Evolutionary conservation across 2,113 vertebrate species (phyloP).

Genomic region (Opisthocomus hoazin): DNA sequence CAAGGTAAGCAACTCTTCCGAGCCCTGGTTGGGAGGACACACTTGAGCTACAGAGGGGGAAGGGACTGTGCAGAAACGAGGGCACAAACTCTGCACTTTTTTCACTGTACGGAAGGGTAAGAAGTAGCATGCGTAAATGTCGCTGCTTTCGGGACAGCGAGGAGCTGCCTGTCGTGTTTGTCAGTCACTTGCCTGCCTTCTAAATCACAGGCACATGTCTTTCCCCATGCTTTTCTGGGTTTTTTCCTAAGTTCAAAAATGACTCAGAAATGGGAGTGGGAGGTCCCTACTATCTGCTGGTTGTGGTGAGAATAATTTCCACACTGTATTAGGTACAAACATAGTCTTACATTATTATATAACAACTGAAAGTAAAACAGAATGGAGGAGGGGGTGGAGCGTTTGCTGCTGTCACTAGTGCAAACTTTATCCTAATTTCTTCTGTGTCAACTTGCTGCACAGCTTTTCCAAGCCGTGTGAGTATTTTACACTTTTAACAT

Average conservation of each 20-base stretch:
- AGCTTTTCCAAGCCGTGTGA: neutral
- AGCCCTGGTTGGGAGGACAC: neutral
- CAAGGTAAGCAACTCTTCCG: neutral
- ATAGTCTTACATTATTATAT: neutral
- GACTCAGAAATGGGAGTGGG: neutral
- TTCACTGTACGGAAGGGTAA: neutral
- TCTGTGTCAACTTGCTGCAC: neutral
- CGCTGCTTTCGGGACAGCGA: neutral
- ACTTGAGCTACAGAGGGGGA: too few relatives aligned
- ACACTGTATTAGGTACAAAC: neutral
- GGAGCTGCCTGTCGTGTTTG: neutral
- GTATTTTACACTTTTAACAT: slow-evolving; percentile 25
- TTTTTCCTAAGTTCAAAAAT: neutral
- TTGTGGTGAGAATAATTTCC: neutral
- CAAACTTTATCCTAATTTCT: neutral
- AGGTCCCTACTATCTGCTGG: neutral
- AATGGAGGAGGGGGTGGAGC: neutral
- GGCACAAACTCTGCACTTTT: neutral
- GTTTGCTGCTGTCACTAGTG: neutral
- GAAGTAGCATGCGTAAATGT: neutral
- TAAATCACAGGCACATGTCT: neutral
- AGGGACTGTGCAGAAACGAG: too few relatives aligned
- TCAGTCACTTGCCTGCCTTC: neutral
- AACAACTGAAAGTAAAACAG: slow-evolving; percentile 59
- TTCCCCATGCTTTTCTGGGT: neutral